A percentile compares a stretch with the other conserved stretches of the same genome.
Evolutionary conservation across 2,797 vertebrate genomes (phyloP).

Genomic region (Tapirus indicus): DNA sequence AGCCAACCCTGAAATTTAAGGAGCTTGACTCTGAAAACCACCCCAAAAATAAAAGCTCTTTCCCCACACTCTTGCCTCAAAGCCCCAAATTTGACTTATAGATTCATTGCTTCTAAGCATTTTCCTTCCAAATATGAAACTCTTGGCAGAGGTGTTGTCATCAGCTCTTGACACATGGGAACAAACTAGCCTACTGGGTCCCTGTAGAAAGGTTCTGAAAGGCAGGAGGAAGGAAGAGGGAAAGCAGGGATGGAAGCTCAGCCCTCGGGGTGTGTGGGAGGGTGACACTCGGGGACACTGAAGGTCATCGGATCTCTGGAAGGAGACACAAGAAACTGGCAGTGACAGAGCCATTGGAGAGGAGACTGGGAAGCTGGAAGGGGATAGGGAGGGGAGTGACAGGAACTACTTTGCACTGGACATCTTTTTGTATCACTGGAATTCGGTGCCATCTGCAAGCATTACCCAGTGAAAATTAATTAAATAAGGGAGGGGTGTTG

Average conservation of each 20-base stretch:
- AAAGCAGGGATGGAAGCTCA: background rate
- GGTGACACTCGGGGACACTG: background rate
- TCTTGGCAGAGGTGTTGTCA: background rate
- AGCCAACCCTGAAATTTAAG: background rate
- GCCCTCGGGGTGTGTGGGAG: fast-evolving
- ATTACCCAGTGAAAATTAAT: background rate
- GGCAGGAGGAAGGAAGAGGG: background rate
- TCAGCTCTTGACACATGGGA: background rate
- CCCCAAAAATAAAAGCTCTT: background rate
- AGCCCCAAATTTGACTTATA: background rate
- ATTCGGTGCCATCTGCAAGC: background rate
- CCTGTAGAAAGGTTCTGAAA: background rate
- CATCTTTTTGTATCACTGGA: background rate
- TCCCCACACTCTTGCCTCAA: background rate
- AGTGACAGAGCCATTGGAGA: background rate
- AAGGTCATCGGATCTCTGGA: background rate
- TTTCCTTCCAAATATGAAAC: background rate
- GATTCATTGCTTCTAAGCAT: background rate
- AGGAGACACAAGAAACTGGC: background rate
- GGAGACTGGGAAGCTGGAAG: background rate
- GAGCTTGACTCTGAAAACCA: background rate
- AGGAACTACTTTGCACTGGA: background rate
- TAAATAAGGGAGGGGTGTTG: background rate
- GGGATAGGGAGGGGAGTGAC: fast-evolving
- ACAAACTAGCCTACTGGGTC: background rate